phyloP scores from a whole-genome alignment of 2,797 vertebrate genomes.

The Numenius phaeopus region DNA sequence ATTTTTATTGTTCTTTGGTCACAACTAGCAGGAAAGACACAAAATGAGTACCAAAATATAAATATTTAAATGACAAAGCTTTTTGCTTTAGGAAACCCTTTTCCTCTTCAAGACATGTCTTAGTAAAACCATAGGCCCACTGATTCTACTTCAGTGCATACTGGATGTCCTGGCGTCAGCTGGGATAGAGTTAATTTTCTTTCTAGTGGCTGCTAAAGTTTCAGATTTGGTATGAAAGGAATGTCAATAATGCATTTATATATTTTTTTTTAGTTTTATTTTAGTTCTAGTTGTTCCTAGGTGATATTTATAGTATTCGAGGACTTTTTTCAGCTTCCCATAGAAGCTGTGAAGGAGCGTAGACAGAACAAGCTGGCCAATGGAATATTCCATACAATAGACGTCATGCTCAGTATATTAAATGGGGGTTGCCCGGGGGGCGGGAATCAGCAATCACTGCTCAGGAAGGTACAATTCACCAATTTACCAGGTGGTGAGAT shows the following conservation, averaged over 20 bases:
- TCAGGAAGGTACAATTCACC: background rate
- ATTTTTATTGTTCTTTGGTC: background rate
- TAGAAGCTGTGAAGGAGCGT: background rate
- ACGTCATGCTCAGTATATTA: background rate
- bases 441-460: background rate
- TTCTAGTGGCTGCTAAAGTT: background rate
- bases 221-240: background rate
- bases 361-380: background rate
- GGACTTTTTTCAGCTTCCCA: background rate
- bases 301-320: background rate
- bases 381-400: background rate
- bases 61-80: background rate
- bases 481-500: background rate
- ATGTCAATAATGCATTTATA: background rate
- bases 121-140: background rate
- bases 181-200: background rate
- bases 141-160: background rate
- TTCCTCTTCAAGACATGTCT: background rate
- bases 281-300: background rate
- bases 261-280: too few relatives aligned
- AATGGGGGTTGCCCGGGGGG: background rate
- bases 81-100: background rate
- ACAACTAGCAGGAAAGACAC: background rate
- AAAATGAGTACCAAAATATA: background rate
- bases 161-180: background rate